Percentiles rank a stretch among this genome's conserved stretches.
Conservation (phyloP, 2,888 invertebrate genomes). For the Epistrophe grossulariae region DNA sequence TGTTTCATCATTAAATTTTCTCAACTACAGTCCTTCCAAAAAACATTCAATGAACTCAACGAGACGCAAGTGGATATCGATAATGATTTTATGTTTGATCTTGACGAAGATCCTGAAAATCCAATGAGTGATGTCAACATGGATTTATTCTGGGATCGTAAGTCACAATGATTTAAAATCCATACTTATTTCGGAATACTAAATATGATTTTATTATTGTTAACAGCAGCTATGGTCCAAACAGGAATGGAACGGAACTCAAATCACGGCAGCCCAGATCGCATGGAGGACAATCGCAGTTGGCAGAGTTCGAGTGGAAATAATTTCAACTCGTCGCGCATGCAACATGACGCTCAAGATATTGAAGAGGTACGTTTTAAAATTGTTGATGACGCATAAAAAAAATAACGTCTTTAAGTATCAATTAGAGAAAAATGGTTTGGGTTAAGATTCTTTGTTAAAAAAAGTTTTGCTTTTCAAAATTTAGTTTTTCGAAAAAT, state of each 20-base stretch:
- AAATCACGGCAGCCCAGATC: conserved; percentile 85
- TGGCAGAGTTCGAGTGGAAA: conserved; percentile 85
- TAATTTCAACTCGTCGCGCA: conserved; percentile 82
- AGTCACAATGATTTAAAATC: conserved; percentile 69
- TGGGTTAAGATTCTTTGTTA: no score
- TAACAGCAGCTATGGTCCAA: conserved; percentile 83
- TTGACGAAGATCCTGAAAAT: conserved; percentile 85
- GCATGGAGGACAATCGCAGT: conserved; percentile 83
- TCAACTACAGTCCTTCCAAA: conserved; percentile 87
- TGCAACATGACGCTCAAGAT: conserved; percentile 80
- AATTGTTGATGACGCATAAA: background rate
- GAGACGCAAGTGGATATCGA: conserved; percentile 86
- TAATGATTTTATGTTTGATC: conserved; percentile 87
- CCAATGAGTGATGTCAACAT: conserved; percentile 85
- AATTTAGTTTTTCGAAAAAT: no score
- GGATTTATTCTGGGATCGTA: conserved; percentile 90
- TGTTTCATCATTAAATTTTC: conserved; percentile 8
- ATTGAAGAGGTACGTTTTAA: conserved; percentile 81
- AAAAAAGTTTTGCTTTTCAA: no score
- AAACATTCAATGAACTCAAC: conserved; percentile 88
- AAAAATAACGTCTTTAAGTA: no score
- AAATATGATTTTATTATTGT: conserved; percentile 30
- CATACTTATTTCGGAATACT: background rate
- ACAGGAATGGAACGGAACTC: conserved; percentile 86
- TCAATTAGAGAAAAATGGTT: no score